phyloP scores from a whole-genome alignment of 2,888 invertebrate genomes.

The Lottia scabra region DNA sequence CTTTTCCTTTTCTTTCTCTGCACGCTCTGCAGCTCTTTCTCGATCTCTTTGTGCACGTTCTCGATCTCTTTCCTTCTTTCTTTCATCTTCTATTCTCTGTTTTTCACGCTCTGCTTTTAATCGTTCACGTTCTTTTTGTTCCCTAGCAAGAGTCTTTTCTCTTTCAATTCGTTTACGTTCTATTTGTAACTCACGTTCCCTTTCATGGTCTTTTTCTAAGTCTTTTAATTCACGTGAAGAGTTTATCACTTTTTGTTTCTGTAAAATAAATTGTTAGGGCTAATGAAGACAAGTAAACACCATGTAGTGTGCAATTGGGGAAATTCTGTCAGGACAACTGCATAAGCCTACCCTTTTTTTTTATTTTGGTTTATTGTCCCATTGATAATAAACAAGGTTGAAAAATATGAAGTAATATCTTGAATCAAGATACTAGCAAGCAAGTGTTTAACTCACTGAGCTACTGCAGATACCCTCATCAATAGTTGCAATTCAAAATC shows the following conservation, averaged over 20 bases:
- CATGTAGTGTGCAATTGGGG: too few relatives aligned
- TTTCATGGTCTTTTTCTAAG: constrained; percentile 39
- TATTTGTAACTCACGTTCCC: constrained; percentile 34
- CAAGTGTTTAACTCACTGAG: too few relatives aligned
- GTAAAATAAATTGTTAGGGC: too few relatives aligned
- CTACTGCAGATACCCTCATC: too few relatives aligned
- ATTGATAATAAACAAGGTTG: too few relatives aligned
- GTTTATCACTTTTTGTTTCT: constrained; percentile 54
- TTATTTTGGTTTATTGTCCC: too few relatives aligned
- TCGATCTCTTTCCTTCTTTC: constrained; percentile 26
- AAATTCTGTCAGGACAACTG: too few relatives aligned
- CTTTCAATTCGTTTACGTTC: constrained; percentile 35
- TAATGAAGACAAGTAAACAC: too few relatives aligned
- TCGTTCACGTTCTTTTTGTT: constrained; percentile 27
- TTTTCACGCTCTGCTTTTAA: constrained; percentile 32
- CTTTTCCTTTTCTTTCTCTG: neutral
- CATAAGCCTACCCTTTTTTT: too few relatives aligned
- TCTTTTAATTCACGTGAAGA: constrained; percentile 49
- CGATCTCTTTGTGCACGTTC: constrained; percentile 26
- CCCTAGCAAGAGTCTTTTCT: constrained; percentile 18
- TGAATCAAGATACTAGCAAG: too few relatives aligned
- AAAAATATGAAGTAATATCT: too few relatives aligned
- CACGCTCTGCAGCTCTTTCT: constrained; percentile 14
- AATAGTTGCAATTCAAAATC: too few relatives aligned
- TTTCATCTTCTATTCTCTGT: constrained; percentile 34